phyloP scores from a whole-genome alignment of 1,140 invertebrate species.

The Drosophila grimshawi region DNA sequence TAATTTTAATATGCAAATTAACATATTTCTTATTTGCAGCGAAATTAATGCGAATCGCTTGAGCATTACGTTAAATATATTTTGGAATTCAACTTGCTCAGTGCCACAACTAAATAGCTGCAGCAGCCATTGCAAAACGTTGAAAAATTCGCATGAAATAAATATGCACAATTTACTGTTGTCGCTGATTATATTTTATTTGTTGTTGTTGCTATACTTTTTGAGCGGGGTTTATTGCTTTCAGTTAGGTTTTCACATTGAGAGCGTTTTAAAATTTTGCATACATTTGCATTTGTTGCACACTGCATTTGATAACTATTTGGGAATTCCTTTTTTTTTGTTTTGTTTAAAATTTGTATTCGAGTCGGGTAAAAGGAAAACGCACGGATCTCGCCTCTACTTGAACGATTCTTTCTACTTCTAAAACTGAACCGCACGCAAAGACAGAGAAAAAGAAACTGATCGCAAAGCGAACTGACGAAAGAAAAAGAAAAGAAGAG shows the following conservation, averaged over 20 bases:
- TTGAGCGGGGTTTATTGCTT: conserved; percentile 30
- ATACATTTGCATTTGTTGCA: conserved; percentile 51
- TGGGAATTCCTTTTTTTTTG: conserved; percentile 64
- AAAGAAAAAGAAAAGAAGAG: conserved; percentile 42
- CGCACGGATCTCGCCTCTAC: conserved; percentile 70
- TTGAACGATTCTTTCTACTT: conserved; percentile 71
- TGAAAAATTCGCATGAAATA: conserved; percentile 66
- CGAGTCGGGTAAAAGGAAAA: conserved; percentile 66
- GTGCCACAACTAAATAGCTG: neutral
- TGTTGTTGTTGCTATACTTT: conserved; percentile 50
- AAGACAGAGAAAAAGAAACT: conserved; percentile 78
- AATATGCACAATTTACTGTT: conserved; percentile 73
- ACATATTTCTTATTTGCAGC: conserved; percentile 46
- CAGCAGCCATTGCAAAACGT: conserved; percentile 28
- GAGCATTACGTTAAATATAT: conserved; percentile 1
- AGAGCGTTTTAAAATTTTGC: conserved; percentile 41
- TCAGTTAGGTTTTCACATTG: conserved; percentile 49
- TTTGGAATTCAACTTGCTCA: conserved; percentile 15
- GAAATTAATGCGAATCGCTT: conserved; percentile 36
- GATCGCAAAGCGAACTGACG: conserved; percentile 64
- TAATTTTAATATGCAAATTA: conserved; percentile 73
- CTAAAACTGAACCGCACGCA: conserved; percentile 74
- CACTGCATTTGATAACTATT: conserved; percentile 47
- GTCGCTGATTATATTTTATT: conserved; percentile 64
- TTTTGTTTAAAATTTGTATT: conserved; percentile 56